A percentile compares a stretch with the other conserved stretches of the same genome.
Evolutionary conservation across 2,888 invertebrate genomes (phyloP).

Genomic region (Cephalotes varians): DNA sequence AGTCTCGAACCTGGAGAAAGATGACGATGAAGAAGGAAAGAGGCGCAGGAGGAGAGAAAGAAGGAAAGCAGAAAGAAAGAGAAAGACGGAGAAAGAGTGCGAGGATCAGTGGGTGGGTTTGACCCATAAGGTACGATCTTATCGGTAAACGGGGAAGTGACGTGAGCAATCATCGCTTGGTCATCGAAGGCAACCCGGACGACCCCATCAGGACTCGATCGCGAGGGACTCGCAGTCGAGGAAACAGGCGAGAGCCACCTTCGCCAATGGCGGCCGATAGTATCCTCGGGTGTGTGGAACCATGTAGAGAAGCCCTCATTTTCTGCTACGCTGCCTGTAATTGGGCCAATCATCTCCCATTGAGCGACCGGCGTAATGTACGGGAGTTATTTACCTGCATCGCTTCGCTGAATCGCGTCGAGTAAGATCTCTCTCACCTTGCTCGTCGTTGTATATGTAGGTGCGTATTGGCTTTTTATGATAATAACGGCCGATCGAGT

Average conservation of each 20-base stretch:
- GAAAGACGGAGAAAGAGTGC: conserved; percentile 42
- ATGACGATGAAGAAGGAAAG: conserved; percentile 42
- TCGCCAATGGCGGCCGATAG: conserved; percentile 44
- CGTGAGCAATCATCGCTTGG: conserved; percentile 79
- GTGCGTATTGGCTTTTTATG: conserved; percentile 46
- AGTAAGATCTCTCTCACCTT: conserved; percentile 54
- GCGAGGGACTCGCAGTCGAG: conserved; percentile 63
- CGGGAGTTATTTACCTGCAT: conserved; percentile 69
- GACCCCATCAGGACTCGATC: conserved; percentile 75
- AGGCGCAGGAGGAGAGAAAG: conserved; percentile 17
- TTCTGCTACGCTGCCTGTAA: conserved; percentile 81
- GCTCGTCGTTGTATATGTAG: conserved; percentile 16
- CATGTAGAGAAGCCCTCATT: conserved; percentile 74
- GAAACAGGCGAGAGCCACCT: conserved; percentile 54
- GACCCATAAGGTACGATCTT: conserved; percentile 73
- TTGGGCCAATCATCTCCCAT: conserved; percentile 82
- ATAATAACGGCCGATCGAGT: conserved; percentile 63
- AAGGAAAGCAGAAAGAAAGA: neutral
- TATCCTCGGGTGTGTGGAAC: conserved; percentile 52
- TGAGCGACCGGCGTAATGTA: conserved; percentile 68
- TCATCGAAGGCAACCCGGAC: conserved; percentile 72
- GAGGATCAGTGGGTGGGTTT: conserved; percentile 62
- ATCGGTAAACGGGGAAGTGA: conserved; percentile 78
- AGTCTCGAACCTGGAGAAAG: conserved; percentile 60
- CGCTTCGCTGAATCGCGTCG: conserved; percentile 56